Conservation (phyloP, 2,113 vertebrate genomes). For the Henicopernis longicauda region DNA sequence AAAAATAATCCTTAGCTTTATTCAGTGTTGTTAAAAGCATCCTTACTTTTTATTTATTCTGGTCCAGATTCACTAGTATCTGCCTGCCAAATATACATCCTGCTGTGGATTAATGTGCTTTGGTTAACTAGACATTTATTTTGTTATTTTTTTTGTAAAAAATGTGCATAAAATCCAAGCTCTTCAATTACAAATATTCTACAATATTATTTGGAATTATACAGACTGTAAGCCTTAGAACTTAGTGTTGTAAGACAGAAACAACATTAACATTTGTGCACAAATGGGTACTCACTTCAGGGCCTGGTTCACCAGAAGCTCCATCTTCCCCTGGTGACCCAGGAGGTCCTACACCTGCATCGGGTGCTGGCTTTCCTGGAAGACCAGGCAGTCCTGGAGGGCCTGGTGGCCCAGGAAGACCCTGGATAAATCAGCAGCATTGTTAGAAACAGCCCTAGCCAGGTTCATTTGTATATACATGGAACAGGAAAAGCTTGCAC, state of each 20-base stretch:
- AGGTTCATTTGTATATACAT: not conserved
- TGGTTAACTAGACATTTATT: not conserved
- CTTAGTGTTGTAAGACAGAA: not conserved
- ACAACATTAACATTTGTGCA: not conserved
- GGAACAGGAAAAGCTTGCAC: not conserved
- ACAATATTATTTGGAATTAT: not conserved
- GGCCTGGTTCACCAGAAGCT: constrained; percentile 75
- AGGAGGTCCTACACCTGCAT: constrained; percentile 66
- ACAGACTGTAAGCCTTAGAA: not conserved
- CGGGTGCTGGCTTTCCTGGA: constrained; percentile 77
- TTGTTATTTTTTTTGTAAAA: not conserved
- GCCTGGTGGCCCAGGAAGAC: constrained; percentile 81
- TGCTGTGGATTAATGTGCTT: not conserved
- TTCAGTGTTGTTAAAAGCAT: not conserved
- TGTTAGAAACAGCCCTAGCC: not conserved
- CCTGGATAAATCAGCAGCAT: constrained; percentile 65
- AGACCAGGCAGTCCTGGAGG: constrained; percentile 70
- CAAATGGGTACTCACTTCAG: constrained; percentile 73
- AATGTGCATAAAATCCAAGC: not conserved
- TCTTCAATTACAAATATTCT: not conserved
- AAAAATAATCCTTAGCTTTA: not conserved
- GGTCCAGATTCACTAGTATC: not conserved
- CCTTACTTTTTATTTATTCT: not conserved
- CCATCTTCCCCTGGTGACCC: constrained; percentile 81
- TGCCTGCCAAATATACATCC: not conserved